Conservation (phyloP, 2,888 invertebrate genomes). For the Pterostichus niger region DNA sequence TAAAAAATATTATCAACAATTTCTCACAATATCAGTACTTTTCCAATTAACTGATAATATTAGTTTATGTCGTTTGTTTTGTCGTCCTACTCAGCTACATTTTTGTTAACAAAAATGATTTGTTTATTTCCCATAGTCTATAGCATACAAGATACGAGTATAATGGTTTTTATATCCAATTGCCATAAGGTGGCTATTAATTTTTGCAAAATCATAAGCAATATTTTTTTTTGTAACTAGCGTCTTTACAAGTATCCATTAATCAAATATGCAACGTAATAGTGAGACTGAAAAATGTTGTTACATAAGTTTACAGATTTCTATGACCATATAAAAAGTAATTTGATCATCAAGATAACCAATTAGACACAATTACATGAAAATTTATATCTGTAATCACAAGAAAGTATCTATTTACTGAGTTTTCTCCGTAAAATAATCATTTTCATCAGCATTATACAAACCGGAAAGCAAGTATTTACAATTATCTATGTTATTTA, state of each 20-base stretch:
- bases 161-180: too few species aligned
- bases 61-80: too few species aligned
- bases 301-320: conserved; percentile 38
- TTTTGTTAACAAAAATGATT: background rate
- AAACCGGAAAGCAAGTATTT: conserved; percentile 29
- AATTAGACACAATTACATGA: conserved; percentile 47
- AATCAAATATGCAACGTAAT: conserved; percentile 29
- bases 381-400: conserved; percentile 39
- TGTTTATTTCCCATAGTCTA: too few species aligned
- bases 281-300: conserved; percentile 20
- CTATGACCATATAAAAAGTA: conserved; percentile 33
- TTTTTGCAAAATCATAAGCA: conserved; percentile 23
- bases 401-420: conserved; percentile 34
- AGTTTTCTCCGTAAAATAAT: conserved; percentile 26
- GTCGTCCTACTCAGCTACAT: too few species aligned
- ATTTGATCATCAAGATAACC: conserved; percentile 49
- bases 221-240: conserved; percentile 9
- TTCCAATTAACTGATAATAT: too few species aligned
- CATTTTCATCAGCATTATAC: background rate
- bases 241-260: background rate
- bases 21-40: too few species aligned
- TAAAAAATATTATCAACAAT: background rate
- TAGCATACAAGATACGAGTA: too few species aligned
- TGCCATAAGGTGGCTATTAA: background rate
- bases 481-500: background rate